Percentiles rank a stretch among this genome's conserved stretches.
phyloP scores from a whole-genome alignment of 2,113 vertebrate species.

The Planiliza haematocheilus region DNA sequence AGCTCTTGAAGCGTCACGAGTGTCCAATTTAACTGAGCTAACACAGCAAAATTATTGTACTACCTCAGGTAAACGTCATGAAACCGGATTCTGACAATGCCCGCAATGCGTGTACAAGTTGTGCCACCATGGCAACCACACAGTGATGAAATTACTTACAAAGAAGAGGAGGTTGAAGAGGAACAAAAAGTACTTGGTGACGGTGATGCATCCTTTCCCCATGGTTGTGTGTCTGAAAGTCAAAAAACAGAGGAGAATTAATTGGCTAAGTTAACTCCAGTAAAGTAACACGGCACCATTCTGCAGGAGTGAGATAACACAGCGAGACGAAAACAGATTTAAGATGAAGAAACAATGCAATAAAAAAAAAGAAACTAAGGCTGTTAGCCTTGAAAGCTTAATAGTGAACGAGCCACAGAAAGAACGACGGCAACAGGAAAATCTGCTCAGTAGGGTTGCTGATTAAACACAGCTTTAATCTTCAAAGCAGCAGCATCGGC shows the following conservation, averaged over 20 bases:
- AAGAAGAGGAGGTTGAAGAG: constrained; percentile 97
- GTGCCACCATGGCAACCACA: background rate
- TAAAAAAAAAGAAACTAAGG: background rate
- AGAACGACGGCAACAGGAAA: constrained; percentile 24
- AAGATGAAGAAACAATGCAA: constrained; percentile 31
- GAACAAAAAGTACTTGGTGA: constrained; percentile 96
- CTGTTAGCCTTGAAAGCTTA: constrained; percentile 6
- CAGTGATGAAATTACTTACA: constrained; percentile 84
- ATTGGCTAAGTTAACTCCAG: constrained; percentile 18
- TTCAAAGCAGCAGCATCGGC: constrained; percentile 39
- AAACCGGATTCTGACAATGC: background rate
- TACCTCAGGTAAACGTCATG: constrained; percentile 9
- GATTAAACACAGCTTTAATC: constrained; percentile 44
- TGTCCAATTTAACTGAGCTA: background rate
- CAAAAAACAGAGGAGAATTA: constrained; percentile 22
- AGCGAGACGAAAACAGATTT: background rate
- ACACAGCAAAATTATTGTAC: background rate
- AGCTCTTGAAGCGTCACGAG: background rate
- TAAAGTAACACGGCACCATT: background rate
- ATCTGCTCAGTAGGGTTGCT: constrained; percentile 35
- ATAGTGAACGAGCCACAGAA: background rate
- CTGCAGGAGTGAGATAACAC: background rate
- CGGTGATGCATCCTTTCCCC: constrained; percentile 89
- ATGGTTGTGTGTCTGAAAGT: constrained; percentile 72
- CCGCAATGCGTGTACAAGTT: background rate